Base-by-base conservation (phyloP, 2,797 vertebrate species). In the Acanthornis magna region DNA sequence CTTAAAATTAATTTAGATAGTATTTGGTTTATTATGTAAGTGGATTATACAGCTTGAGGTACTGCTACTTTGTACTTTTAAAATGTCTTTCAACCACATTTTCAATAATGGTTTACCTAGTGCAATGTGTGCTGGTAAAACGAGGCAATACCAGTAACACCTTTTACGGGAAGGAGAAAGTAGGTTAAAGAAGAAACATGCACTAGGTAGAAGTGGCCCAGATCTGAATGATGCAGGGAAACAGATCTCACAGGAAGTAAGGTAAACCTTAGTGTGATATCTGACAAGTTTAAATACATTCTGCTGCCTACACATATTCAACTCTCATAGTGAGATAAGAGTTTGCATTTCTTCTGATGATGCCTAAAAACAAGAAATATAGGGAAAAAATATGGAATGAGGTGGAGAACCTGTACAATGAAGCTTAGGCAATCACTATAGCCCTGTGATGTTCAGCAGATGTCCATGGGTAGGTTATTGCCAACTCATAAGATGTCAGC, bases 111-210 rank as follows among this genome's bases (percentile, higher is more conserved):
- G 93, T 96, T 96, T 95, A 90, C 85, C 92, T 96, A 94, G 53
- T 91, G 94, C 92, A 95, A 93, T 5, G 20, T 63, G 77, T 97
- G 95, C 95, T 97, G 95, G 96, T 96, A 98, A 97, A 96, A 91
- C 57, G 91, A 96, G 88, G 91, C 92, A 94, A 89, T 96, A 96
- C 88, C 96, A 96, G 96, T 95, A 97, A 97, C 84, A 96, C 72
- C 90, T 80, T 95, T 98, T 97, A 98, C 96, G 13, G 97, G 97
- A 98, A 98, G 96, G 94, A 97, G 92, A 98, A 98, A 98, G 98
- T 98, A 98, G 98, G 98, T 98, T 98, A 98, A 96, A 97, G 57
- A 80, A 97, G 96, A 97, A 83, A 67, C 85, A 93, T 75, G 93
- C 95, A 97, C 92, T 95, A 97, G 96, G 96, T 95, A 95, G 78